Evolutionary conservation across 2,888 invertebrate species (phyloP).

Genomic region (Pheosia tremula): DNA sequence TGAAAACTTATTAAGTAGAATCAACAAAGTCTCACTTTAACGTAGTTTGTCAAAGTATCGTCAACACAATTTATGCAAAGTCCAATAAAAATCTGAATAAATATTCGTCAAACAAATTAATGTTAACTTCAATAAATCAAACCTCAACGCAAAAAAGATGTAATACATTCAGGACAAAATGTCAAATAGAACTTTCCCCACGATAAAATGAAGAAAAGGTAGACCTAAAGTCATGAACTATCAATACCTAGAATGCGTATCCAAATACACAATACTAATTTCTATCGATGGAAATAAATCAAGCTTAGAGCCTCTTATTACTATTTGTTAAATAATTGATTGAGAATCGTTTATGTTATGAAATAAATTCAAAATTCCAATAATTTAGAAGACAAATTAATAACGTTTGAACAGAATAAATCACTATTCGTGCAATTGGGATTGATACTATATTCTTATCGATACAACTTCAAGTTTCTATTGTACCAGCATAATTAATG

Average conservation of each 20-base stretch:
- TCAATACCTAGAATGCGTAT: no score
- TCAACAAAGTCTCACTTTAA: constrained; percentile 6
- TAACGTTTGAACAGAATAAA: not conserved
- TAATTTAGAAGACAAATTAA: not conserved
- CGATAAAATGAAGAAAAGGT: no score
- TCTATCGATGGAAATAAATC: constrained; percentile 11
- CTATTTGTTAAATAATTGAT: constrained; percentile 1
- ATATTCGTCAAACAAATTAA: constrained; percentile 25
- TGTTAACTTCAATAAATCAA: constrained; percentile 31
- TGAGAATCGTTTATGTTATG: not conserved
- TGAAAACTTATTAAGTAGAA: not conserved
- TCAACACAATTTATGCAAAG: constrained; percentile 1
- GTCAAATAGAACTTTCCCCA: constrained; percentile 7
- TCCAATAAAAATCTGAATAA: constrained; percentile 7
- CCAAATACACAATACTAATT: no score
- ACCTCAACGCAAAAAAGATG: not conserved
- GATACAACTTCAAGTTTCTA: not conserved
- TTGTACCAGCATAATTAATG: not conserved
- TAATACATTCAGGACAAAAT: not conserved
- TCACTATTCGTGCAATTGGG: not conserved
- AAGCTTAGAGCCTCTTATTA: not conserved
- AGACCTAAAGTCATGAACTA: no score
- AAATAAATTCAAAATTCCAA: not conserved
- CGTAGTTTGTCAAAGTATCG: not conserved
- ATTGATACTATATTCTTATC: not conserved